Conservation (phyloP, 1,140 invertebrate genomes). For the Brachionus asplanchnoidis region DNA sequence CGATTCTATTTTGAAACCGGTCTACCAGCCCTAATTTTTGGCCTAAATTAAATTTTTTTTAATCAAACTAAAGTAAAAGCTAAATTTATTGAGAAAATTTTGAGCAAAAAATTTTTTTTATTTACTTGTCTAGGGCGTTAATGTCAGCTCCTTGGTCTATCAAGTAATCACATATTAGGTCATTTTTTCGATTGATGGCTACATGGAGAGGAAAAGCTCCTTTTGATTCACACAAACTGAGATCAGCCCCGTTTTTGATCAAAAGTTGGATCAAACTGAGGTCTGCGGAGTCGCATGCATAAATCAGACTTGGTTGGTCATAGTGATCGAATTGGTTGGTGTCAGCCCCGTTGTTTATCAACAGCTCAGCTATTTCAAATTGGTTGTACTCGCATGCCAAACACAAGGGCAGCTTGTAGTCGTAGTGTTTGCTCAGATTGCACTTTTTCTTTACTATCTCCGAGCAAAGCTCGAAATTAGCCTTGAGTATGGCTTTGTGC, state of each 20-base stretch:
- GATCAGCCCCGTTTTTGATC: conserved; percentile 48
- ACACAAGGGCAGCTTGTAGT: conserved; percentile 13
- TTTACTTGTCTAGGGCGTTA: neutral
- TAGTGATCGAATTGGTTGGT: conserved; percentile 14
- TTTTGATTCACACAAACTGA: conserved; percentile 48
- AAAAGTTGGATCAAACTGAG: conserved; percentile 50
- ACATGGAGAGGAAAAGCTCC: conserved; percentile 53
- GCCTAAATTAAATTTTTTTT: no score
- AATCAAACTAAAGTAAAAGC: no score
- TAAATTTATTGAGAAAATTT: neutral
- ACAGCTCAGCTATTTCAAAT: conserved; percentile 38
- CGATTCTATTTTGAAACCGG: no score
- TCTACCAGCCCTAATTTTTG: no score
- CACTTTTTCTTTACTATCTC: conserved; percentile 26
- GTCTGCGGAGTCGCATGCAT: conserved; percentile 1
- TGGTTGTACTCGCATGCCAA: conserved; percentile 38
- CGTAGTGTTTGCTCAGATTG: neutral
- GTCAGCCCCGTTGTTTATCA: conserved; percentile 18
- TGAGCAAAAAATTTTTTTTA: neutral
- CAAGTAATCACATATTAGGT: conserved; percentile 50
- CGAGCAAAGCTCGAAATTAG: neutral
- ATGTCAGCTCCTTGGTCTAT: conserved; percentile 48
- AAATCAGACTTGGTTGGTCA: conserved; percentile 1
- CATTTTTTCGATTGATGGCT: conserved; percentile 52
- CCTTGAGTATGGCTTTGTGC: conserved; percentile 5